Evolutionary conservation across 2,113 vertebrate genomes (phyloP), one percentile per base, ranked within the genome.

Genomic region (Parotia lawesii): DNA sequence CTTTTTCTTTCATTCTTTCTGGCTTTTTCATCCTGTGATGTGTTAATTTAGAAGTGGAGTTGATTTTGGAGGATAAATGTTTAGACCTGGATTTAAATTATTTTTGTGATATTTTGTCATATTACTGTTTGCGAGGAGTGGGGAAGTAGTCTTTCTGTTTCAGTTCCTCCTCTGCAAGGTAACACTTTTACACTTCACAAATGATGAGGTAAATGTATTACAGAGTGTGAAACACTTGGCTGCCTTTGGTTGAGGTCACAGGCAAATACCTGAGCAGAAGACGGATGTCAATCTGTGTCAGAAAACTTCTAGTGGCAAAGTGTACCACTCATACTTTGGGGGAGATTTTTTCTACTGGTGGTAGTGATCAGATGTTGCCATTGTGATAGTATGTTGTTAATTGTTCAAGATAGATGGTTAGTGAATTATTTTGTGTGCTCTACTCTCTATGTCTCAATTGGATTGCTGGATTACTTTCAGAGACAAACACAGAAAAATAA

Each of bases 201-300:
- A 48, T 78, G 50, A 62, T 85, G 38, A 92, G 35, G 38, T 42
- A 94, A 75, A 87, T n/a, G 17, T 45, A 65, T 67, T 73, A n/a
- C 27, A 37, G 51, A 47, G 22, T 47, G 38, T 65, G 62, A 92
- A 89, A 70, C 56, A 62, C 38, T 92, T 75, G 27, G 21, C 58
- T 92, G 81, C 58, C 31, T 85, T 87, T 78, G 33, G 23, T 29
- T 56, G 79, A 89, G 89, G 70, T 85, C 66, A 73, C 54, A 70
- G 57, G 10, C 42, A 82, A 89, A 75, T 40, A 76, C 44, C 71
- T 83, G 67, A 70, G 35, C 40, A 92, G 50, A 29, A 87, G 28
- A 57, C 0, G 1, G 35, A 28, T 54, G 40, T 22, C 1, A 3
- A 37, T 78, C 61, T 78, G 8, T 87, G 40, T 57, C 66, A 73